phyloP scores from a whole-genome alignment of 2,113 vertebrate species.

The Carollia perspicillata region DNA sequence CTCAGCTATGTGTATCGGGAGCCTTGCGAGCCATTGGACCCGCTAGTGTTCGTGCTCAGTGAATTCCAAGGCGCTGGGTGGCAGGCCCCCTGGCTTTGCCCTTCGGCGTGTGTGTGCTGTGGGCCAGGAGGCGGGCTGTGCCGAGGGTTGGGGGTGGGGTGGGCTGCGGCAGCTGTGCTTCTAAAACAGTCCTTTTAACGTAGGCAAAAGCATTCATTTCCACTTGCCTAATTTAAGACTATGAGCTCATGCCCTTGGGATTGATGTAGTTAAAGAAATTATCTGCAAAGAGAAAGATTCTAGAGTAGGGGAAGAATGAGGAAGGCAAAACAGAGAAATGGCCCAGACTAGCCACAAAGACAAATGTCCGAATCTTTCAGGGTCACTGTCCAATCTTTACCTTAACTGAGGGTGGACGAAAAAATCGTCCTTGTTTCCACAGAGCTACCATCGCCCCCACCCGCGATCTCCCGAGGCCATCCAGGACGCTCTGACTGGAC shows the following conservation, averaged over 20 bases:
- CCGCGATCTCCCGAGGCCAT: accelerated
- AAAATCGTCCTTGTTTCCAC: background rate
- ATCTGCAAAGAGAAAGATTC: background rate
- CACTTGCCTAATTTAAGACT: background rate
- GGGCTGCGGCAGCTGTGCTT: background rate
- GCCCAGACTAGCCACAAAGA: background rate
- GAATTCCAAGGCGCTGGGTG: background rate
- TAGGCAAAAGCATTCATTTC: background rate
- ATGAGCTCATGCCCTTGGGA: background rate
- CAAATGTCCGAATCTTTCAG: background rate
- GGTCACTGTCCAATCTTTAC: background rate
- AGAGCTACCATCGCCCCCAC: background rate
- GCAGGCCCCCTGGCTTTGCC: background rate
- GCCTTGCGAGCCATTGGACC: no score
- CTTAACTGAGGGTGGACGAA: background rate
- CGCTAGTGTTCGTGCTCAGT: no score
- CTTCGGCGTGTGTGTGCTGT: accelerated
- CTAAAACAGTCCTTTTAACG: background rate
- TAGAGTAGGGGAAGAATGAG: background rate
- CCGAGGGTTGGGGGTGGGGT: background rate
- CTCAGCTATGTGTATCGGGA: background rate
- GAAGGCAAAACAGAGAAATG: background rate
- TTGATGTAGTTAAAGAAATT: background rate
- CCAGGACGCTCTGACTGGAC: background rate
- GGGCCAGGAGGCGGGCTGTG: background rate